A percentile compares a stretch with the other conserved stretches of the same genome.
phyloP scores from a whole-genome alignment of 2,888 invertebrate species.

The Lepidonotus clava region DNA sequence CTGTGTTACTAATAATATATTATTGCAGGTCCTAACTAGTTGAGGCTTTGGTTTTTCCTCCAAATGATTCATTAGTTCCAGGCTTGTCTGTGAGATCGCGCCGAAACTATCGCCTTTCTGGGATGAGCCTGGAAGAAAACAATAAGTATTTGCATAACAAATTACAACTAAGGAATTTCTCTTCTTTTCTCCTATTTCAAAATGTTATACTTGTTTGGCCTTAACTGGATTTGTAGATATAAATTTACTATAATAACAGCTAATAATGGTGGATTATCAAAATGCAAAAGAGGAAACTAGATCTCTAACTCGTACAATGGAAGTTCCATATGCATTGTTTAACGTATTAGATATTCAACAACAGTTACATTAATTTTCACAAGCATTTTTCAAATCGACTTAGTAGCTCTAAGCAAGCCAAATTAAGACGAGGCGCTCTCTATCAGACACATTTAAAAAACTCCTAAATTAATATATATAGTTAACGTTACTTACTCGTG shows the following conservation, averaged over 20 bases:
- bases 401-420: no score
- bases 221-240: not conserved
- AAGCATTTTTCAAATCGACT: no score
- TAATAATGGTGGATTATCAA: not conserved
- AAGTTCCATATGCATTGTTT: not conserved
- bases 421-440: no score
- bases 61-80: conserved; percentile 21
- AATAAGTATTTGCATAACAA: not conserved
- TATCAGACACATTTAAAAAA: no score
- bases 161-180: not conserved
- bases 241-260: not conserved
- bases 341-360: not conserved
- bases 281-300: not conserved
- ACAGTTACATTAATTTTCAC: no score
- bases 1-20: no score
- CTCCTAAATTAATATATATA: not conserved
- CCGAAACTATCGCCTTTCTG: not conserved
- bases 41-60: no score
- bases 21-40: no score
- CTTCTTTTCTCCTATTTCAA: not conserved
- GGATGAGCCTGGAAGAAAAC: not conserved
- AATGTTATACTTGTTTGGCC: not conserved
- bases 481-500: conserved; percentile 68
- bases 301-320: not conserved
- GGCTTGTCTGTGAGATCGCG: not conserved